Evolutionary conservation across 2,113 vertebrate genomes (phyloP).

Genomic region (Lagopus leucura): DNA sequence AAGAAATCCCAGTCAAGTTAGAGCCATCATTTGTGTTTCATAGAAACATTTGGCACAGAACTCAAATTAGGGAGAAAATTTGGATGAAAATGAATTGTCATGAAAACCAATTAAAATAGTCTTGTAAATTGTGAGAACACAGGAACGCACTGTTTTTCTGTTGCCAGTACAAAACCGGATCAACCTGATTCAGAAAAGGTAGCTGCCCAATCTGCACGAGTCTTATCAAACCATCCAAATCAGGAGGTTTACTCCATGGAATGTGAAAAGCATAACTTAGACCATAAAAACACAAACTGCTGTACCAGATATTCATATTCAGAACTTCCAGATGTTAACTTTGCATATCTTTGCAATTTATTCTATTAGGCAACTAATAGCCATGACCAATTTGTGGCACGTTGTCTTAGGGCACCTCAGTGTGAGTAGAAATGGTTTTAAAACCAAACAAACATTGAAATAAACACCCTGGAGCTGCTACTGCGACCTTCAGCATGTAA

Average conservation of each 20-base stretch:
- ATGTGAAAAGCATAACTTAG: not conserved
- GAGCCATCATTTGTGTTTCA: not conserved
- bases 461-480: not conserved
- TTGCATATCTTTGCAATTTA: not conserved
- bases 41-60: not conserved
- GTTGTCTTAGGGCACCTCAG: not conserved
- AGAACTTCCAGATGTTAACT: not conserved
- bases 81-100: not conserved
- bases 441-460: not conserved
- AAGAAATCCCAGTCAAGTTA: not conserved
- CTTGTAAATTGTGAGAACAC: not conserved
- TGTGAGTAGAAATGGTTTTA: not conserved
- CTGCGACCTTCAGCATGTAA: not conserved
- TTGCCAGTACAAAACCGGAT: not conserved
- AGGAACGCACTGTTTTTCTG: not conserved
- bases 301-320: not conserved
- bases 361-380: not conserved
- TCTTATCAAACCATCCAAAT: not conserved
- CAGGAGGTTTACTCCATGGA: not conserved
- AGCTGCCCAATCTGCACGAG: constrained; percentile 16
- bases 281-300: not conserved
- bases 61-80: not conserved
- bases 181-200: not conserved
- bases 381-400: not conserved
- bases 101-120: not conserved